phyloP scores from a whole-genome alignment of 2,888 invertebrate genomes.

The Conomelus anceps region DNA sequence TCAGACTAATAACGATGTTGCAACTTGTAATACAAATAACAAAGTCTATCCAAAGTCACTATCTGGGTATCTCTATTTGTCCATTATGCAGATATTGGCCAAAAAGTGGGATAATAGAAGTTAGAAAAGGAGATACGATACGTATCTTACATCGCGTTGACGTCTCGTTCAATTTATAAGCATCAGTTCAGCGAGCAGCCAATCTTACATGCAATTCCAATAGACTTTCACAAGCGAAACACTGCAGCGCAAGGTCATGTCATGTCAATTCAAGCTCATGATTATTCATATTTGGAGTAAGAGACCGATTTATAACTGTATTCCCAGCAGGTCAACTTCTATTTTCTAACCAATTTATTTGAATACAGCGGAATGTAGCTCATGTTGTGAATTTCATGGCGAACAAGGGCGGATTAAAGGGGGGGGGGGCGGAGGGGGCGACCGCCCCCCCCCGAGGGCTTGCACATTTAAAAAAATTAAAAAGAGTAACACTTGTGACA shows the following conservation, averaged over 20 bases:
- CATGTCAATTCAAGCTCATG: background rate
- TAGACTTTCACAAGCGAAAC: background rate
- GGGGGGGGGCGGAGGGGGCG: too few relatives aligned
- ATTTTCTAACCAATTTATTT: background rate
- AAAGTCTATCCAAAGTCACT: too few relatives aligned
- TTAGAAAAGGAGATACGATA: too few relatives aligned
- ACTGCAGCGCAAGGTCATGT: background rate
- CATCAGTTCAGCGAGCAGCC: background rate
- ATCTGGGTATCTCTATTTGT: too few relatives aligned
- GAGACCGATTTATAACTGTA: background rate
- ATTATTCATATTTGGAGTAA: background rate
- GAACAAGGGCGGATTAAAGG: too few relatives aligned
- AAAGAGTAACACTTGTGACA: too few relatives aligned
- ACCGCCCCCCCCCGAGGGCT: too few relatives aligned
- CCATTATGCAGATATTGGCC: too few relatives aligned
- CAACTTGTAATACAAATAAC: too few relatives aligned
- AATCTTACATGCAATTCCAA: background rate
- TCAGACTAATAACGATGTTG: too few relatives aligned
- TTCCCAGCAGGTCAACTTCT: background rate
- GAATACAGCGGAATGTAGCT: background rate
- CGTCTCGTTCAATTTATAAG: background rate
- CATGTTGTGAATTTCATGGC: background rate
- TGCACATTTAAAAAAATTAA: too few relatives aligned
- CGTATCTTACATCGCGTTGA: background rate
- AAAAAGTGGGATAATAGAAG: too few relatives aligned